Conservation (phyloP, 30 jellyfish, hydroid and myxozoan species). For the Turritopsis rubra region DNA sequence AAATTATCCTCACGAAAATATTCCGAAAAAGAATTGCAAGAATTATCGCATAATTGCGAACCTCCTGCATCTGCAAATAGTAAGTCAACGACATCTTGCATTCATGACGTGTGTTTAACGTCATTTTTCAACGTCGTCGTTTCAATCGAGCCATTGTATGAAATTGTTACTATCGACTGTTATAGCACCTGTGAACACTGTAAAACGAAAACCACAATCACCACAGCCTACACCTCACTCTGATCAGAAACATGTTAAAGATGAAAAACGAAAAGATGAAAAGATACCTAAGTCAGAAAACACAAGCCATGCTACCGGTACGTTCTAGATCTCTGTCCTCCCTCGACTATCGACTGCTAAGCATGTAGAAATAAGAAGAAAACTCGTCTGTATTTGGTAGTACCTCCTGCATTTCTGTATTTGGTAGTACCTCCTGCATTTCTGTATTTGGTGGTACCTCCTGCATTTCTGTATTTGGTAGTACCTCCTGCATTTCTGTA, state of each 20-base stretch:
- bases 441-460: too few species aligned
- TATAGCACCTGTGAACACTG: constrained; percentile 2
- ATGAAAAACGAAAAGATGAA: constrained; percentile 26
- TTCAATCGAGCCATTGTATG: not conserved
- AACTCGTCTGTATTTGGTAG: too few species aligned
- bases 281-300: not conserved
- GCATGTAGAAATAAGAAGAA: too few species aligned
- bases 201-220: constrained; percentile 13
- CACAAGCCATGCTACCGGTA: not conserved
- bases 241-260: not conserved
- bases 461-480: too few species aligned
- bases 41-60: constrained; percentile 75
- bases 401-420: too few species aligned
- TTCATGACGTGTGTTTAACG: too few species aligned
- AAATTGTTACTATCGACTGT: constrained; percentile 1
- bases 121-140: too few species aligned
- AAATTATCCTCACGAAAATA: constrained; percentile 33
- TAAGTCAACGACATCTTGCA: constrained; percentile 22
- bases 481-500: too few species aligned
- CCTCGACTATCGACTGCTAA: too few species aligned
- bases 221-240: constrained; percentile 14
- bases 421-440: too few species aligned
- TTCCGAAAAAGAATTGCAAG: constrained; percentile 58
- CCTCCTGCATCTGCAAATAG: constrained; percentile 78
- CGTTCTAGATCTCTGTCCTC: too few species aligned